phyloP scores from a whole-genome alignment of 2,113 vertebrate species.

The Saccopteryx leptura region DNA sequence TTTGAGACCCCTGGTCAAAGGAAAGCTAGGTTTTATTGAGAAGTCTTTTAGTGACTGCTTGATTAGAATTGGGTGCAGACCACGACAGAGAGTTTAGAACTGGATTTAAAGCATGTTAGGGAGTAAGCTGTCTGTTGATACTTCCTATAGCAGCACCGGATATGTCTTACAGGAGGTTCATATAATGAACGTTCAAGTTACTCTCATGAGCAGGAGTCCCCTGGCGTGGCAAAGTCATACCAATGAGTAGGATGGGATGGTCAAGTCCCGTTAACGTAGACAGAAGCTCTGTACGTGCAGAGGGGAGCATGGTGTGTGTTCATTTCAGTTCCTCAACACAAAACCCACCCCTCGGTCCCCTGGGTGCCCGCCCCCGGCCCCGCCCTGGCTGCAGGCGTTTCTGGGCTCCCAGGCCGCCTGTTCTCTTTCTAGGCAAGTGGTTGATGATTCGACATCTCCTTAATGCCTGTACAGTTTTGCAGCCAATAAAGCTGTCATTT shows the following conservation, averaged over 20 bases:
- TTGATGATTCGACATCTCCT: neutral
- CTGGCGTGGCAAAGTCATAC: neutral
- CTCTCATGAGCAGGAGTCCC: neutral
- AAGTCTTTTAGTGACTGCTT: neutral
- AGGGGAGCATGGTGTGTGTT: neutral
- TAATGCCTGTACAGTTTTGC: neutral
- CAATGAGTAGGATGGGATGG: neutral
- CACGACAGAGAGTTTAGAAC: neutral
- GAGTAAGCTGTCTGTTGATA: neutral
- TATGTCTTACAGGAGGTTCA: neutral
- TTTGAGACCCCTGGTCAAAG: too few species aligned
- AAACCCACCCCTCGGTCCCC: too few species aligned
- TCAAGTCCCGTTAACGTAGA: neutral
- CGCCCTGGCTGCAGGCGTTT: neutral
- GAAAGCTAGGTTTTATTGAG: too few species aligned
- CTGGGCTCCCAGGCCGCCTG: neutral
- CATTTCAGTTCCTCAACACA: neutral
- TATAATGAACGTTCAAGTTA: neutral
- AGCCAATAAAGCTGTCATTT: neutral
- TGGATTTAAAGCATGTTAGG: neutral
- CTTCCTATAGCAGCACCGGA: neutral
- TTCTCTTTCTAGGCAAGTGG: neutral
- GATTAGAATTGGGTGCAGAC: neutral
- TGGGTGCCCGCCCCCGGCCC: neutral
- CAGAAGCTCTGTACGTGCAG: neutral